These are phyloP conservation scores for Acronicta alni DNA, from an alignment of 2,888 invertebrate species.

Conservation along the genomic window DNA sequence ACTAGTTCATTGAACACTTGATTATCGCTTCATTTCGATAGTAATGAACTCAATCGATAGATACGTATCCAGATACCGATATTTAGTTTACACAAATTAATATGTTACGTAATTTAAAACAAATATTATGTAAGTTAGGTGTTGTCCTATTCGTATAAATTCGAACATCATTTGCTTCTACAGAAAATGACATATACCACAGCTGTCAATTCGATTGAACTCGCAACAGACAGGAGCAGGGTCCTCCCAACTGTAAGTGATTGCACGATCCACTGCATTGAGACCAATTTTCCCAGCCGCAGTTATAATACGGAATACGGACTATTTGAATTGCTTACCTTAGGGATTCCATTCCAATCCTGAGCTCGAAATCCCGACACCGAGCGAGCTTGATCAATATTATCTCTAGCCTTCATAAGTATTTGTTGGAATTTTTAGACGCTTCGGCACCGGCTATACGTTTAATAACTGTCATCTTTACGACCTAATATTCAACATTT, in stretches of 20 bases:
- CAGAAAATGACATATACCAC: conserved; percentile 24
- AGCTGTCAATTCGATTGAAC: conserved; percentile 46
- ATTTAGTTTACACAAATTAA: too few species aligned
- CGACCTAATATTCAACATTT: conserved; percentile 70
- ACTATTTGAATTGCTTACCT: conserved; percentile 57
- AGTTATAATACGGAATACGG: conserved; percentile 35
- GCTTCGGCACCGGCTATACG: conserved; percentile 45
- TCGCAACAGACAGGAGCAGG: conserved; percentile 38
- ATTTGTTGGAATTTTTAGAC: conserved; percentile 41
- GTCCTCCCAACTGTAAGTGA: conserved; percentile 48
- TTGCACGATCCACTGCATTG: conserved; percentile 47
- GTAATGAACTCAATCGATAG: too few species aligned
- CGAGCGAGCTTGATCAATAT: conserved; percentile 52
- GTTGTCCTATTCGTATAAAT: conserved; percentile 22
- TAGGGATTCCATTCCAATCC: conserved; percentile 55
- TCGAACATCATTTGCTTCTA: conserved; percentile 6
- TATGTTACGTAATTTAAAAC: too few species aligned
- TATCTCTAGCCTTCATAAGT: conserved; percentile 48
- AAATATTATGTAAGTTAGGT: not conserved
- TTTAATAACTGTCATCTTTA: conserved; percentile 75
- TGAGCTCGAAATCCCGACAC: conserved; percentile 34
- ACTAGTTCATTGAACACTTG: too few species aligned
- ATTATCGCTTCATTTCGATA: too few species aligned
- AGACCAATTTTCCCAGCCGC: conserved; percentile 53
- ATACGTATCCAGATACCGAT: too few species aligned